Percentiles rank a stretch among this genome's conserved stretches.
Evolutionary conservation across 92 coral and sea anemone species (phyloP).

Genomic region (Isaurus tuberculatus): DNA sequence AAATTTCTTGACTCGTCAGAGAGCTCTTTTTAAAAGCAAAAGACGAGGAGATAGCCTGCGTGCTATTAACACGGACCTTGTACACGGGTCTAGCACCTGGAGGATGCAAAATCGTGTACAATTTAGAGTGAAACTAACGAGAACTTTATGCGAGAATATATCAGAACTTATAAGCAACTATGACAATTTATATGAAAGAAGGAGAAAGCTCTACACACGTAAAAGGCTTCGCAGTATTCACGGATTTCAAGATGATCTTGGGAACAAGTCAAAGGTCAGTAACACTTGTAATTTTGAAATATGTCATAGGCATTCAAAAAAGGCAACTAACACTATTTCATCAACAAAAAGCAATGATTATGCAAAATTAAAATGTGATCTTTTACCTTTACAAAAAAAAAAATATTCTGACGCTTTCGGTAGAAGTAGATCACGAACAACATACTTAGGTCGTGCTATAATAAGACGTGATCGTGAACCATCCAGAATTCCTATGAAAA

Average conservation of each 20-base stretch:
- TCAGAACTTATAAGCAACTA: slow-evolving; percentile 10
- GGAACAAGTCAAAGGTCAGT: slow-evolving; percentile 21
- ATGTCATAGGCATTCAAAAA: slow-evolving; percentile 8
- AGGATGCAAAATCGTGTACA: slow-evolving; percentile 15
- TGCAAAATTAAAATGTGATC: slow-evolving; percentile 18
- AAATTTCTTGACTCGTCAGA: slow-evolving; percentile 14
- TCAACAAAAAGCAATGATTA: slow-evolving; percentile 15
- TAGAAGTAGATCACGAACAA: slow-evolving; percentile 36
- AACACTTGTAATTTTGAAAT: slow-evolving; percentile 9
- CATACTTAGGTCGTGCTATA: slow-evolving; percentile 12
- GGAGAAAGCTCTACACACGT: slow-evolving; percentile 13
- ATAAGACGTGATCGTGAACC: slow-evolving; percentile 39
- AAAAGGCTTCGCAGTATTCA: slow-evolving; percentile 15
- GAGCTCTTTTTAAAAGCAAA: slow-evolving; percentile 11
- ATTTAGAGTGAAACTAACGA: slow-evolving; percentile 13
- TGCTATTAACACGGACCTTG: slow-evolving; percentile 7
- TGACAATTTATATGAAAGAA: slow-evolving; percentile 8
- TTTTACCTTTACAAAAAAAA: slow-evolving; percentile 8
- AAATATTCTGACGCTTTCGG: slow-evolving; percentile 7
- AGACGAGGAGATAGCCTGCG: slow-evolving; percentile 18
- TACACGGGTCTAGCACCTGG: slow-evolving; percentile 15
- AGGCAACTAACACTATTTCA: slow-evolving; percentile 3
- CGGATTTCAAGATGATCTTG: slow-evolving; percentile 14
- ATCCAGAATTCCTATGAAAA: slow-evolving; percentile 42
- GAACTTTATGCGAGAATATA: slow-evolving; percentile 7